These are phyloP conservation scores for Meriones psammophilus DNA, from an alignment of 2,797 vertebrate species.

Conservation along the genomic window DNA sequence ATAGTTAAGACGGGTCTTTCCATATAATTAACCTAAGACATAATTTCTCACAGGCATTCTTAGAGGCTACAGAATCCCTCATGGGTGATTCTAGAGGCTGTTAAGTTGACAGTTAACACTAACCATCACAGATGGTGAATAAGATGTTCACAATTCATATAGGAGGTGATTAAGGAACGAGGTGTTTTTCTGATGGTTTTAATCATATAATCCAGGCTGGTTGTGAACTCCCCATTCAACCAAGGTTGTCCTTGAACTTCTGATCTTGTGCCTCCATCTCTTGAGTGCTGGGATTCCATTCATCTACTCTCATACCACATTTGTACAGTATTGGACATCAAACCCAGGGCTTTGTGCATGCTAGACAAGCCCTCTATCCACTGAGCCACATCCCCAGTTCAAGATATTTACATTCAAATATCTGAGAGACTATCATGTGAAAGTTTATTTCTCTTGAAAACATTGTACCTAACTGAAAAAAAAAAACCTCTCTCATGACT, in stretches of 20 bases:
- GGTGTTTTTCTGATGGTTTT: neutral
- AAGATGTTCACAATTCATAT: neutral
- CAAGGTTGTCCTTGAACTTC: neutral
- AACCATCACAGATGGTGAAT: neutral
- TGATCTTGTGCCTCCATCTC: neutral
- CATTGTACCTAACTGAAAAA: conserved; percentile 18
- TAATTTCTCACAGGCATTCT: neutral
- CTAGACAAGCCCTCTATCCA: neutral
- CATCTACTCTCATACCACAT: neutral
- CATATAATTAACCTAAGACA: neutral
- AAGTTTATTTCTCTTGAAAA: neutral
- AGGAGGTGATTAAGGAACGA: neutral
- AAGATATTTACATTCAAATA: neutral
- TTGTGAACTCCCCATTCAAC: neutral
- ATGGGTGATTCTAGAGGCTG: neutral
- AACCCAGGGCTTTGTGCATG: neutral
- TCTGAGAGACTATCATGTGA: neutral
- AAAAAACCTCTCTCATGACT: neutral
- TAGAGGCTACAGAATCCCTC: neutral
- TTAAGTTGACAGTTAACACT: neutral
- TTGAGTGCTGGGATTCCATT: neutral
- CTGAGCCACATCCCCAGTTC: neutral
- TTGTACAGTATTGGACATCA: neutral
- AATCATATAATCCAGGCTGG: neutral
- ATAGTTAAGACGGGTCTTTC: neutral